These are phyloP conservation scores for Thymelicus sylvestris DNA, from an alignment of 2,888 invertebrate genomes.

Conservation along the genomic window DNA sequence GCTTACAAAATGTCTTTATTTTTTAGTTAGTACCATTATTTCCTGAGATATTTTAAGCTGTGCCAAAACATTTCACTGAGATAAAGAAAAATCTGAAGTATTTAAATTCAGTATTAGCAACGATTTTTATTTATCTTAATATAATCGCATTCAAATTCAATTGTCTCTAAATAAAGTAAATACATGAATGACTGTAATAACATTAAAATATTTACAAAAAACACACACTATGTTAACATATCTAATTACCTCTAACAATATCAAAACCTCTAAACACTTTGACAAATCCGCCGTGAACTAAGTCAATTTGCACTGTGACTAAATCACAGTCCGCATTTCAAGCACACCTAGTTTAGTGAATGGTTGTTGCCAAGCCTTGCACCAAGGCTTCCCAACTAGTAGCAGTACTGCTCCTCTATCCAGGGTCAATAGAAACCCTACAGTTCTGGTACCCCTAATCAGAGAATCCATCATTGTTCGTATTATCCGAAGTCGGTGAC, in stretches of 20 bases:
- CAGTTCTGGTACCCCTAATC: constrained; percentile 67
- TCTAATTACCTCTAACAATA: neutral
- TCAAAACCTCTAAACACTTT: neutral
- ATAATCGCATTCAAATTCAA: too few species aligned
- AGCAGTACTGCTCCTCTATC: constrained; percentile 29
- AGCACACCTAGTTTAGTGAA: neutral
- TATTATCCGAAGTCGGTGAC: constrained; percentile 80
- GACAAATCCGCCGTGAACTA: neutral
- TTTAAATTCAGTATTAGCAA: too few species aligned
- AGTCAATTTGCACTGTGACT: neutral
- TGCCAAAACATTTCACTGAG: too few species aligned
- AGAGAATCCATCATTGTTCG: constrained; percentile 80
- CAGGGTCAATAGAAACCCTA: constrained; percentile 31
- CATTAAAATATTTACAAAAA: constrained; percentile 6
- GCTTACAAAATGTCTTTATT: too few species aligned
- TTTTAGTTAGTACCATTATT: too few species aligned
- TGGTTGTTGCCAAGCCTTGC: too few species aligned
- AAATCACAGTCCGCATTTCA: neutral
- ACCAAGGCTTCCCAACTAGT: neutral
- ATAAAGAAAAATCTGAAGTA: too few species aligned
- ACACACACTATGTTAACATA: neutral
- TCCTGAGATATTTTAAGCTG: too few species aligned
- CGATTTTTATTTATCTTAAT: too few species aligned
- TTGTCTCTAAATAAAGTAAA: neutral
- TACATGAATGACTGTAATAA: constrained; percentile 7